phyloP scores from a whole-genome alignment of 2,113 vertebrate species.

The Crotophaga sulcirostris region DNA sequence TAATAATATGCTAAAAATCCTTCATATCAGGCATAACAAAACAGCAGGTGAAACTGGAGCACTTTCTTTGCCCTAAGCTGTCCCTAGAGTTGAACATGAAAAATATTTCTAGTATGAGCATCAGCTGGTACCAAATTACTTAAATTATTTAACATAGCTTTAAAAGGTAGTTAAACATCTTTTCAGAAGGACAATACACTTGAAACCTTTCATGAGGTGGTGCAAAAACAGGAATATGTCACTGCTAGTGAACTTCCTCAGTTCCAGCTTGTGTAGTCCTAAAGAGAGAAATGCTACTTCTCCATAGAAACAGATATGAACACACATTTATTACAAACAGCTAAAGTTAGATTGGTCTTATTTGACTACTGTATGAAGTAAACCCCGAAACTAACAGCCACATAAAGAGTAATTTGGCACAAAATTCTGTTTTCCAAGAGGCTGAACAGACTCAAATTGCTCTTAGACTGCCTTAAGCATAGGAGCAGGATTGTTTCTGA shows the following conservation, averaged over 20 bases:
- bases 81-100: background rate
- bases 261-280: background rate
- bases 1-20: background rate
- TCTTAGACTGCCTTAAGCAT: background rate
- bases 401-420: background rate
- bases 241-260: background rate
- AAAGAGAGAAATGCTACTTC: background rate
- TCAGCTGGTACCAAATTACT: slow-evolving; percentile 30
- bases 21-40: background rate
- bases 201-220: background rate
- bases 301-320: background rate
- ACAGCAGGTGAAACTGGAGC: background rate
- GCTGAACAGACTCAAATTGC: background rate
- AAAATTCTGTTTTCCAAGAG: background rate
- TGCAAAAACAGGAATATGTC: background rate
- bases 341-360: background rate
- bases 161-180: background rate
- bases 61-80: background rate
- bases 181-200: background rate
- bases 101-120: background rate
- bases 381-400: background rate
- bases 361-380: background rate
- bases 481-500: background rate
- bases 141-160: slow-evolving; percentile 1
- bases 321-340: background rate